phyloP scores from a whole-genome alignment of 2,888 invertebrate species.

The Myopa tessellatipennis region DNA sequence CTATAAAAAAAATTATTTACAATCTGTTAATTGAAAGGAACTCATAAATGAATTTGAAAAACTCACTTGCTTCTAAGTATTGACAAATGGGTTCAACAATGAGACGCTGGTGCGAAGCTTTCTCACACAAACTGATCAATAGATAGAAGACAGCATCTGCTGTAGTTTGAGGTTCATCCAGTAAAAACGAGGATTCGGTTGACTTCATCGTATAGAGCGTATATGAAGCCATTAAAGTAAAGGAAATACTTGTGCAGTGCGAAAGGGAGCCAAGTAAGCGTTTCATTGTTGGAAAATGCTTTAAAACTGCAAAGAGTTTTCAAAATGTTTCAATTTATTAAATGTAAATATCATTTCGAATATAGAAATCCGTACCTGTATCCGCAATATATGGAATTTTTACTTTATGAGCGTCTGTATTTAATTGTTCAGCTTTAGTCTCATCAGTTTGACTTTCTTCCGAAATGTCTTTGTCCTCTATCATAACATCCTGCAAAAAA shows the following conservation, averaged over 20 bases:
- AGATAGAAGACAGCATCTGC: constrained; percentile 91
- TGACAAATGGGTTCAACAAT: constrained; percentile 83
- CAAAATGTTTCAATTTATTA: constrained; percentile 7
- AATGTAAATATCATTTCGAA: background rate
- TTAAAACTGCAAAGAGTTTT: constrained; percentile 70
- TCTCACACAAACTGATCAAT: constrained; percentile 79
- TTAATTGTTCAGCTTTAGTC: constrained; percentile 79
- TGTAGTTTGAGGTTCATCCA: constrained; percentile 79
- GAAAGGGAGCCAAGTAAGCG: constrained; percentile 84
- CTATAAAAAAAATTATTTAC: constrained; percentile 46
- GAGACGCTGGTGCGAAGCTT: constrained; percentile 79
- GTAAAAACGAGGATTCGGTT: constrained; percentile 56
- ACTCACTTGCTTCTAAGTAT: constrained; percentile 71
- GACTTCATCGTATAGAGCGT: constrained; percentile 65
- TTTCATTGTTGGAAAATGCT: constrained; percentile 84
- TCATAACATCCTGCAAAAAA: constrained; percentile 61
- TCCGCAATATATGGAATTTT: constrained; percentile 80
- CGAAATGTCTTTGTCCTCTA: constrained; percentile 68
- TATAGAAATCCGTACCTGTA: constrained; percentile 69
- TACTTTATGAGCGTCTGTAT: constrained; percentile 68
- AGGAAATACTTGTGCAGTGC: constrained; percentile 78
- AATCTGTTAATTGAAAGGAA: constrained; percentile 1
- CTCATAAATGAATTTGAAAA: background rate
- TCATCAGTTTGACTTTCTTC: constrained; percentile 82
- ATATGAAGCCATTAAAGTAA: constrained; percentile 75